These are phyloP conservation scores for Rotaria macrura DNA, from an alignment of 2,888 invertebrate species.

Conservation along the genomic window DNA sequence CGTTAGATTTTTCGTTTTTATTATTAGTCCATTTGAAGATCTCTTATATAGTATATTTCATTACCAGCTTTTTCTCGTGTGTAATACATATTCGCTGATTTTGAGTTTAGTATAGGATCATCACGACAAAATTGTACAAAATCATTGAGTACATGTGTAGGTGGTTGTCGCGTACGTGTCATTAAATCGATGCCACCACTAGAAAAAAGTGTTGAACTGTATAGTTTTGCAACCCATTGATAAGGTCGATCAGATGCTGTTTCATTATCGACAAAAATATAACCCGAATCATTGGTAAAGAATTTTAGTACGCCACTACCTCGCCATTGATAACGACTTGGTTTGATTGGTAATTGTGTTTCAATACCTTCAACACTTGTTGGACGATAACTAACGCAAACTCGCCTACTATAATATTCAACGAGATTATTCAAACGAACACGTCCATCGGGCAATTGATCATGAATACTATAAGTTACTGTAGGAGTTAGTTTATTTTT, in stretches of 20 bases:
- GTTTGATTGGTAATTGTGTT: neutral
- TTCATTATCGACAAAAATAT: slow-evolving; percentile 1
- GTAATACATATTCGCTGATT: neutral
- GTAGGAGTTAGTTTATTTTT: slow-evolving; percentile 14
- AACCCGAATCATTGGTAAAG: neutral
- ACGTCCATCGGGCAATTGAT: neutral
- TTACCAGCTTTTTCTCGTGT: neutral
- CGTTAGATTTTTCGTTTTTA: neutral
- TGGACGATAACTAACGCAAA: neutral
- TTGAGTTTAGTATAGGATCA: neutral
- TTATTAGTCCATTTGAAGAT: neutral
- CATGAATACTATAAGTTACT: slow-evolving; percentile 5
- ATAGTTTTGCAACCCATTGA: neutral
- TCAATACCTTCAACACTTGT: slow-evolving; percentile 15
- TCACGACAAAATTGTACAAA: slow-evolving; percentile 13
- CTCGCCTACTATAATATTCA: slow-evolving; percentile 12
- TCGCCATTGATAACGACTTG: slow-evolving; percentile 22
- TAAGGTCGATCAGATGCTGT: slow-evolving; percentile 14
- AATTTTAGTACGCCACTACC: neutral
- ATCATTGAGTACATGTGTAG: neutral
- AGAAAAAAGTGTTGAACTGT: neutral
- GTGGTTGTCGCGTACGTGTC: slow-evolving; percentile 18
- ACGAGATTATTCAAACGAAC: slow-evolving; percentile 3
- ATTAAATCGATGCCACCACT: neutral
- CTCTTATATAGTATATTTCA: slow-evolving; percentile 1